Evolutionary conservation across 2,113 vertebrate genomes (phyloP), one percentile per base, ranked within the genome.

Genomic region (Coturnix japonica): DNA sequence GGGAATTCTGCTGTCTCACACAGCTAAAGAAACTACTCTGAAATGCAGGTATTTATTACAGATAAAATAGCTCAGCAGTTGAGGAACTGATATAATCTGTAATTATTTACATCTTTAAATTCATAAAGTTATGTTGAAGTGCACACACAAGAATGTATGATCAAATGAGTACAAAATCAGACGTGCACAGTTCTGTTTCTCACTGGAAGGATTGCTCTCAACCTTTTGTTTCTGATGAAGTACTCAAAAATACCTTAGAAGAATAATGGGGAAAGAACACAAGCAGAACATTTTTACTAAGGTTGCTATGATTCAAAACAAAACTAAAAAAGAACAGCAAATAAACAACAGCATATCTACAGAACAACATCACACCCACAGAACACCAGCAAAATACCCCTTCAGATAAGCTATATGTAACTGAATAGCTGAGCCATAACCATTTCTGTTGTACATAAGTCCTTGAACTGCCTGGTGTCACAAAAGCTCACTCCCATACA

Each of bases 341-440:
- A 56, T 56, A 31, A 31, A 56, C 26, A 53, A 53, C 51, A 53
- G 26, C 26, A 56, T 31, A 56, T 31, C 3, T 43, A 43, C 28
- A 87, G 54, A 92, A 80, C 56, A 85, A 53, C 51, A 53, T 9
- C 15, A 56, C 6, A 31, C 17, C 2, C 46, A 43, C 17, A 87
- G 49, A 93, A 80, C 60, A 88, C 0, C 31, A 90, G 80, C 31
- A 75, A 72, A 85, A 54, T 79, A 76, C 17, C 76, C 86, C 76
- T 51, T 1, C 85, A 69, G 88, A 90, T 90, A 91, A 90, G 77
- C 47, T 44, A 57, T 91, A n/a, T n/a, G n/a, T n/a, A n/a, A n/a
- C 33, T 2, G 0, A 31, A 53, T 5, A 17, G 47, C 11, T 18
- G 15, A 76, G 75, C 39, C 20, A 7, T 53, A 25, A 46, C 33